Percentiles rank a stretch among this genome's conserved stretches.
phyloP scores from a whole-genome alignment of 2,797 vertebrate genomes.

The Pitangus sulphuratus region DNA sequence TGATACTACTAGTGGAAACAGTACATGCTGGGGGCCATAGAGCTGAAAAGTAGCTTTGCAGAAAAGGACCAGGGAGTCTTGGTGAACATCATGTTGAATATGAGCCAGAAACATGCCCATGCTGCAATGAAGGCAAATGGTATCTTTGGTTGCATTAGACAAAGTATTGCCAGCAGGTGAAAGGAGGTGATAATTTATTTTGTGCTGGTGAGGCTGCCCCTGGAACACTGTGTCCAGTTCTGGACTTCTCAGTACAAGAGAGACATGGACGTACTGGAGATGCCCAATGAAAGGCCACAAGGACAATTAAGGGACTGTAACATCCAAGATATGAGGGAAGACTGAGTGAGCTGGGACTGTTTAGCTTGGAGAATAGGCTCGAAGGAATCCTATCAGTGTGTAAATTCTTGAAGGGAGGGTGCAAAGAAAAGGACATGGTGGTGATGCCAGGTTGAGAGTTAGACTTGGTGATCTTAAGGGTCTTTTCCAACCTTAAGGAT shows the following conservation, averaged over 20 bases:
- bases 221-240: neutral
- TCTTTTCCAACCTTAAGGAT: neutral
- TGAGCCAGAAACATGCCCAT: rapidly evolving
- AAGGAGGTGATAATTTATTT: neutral
- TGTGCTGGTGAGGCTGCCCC: neutral
- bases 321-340: neutral
- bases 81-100: neutral
- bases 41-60: neutral
- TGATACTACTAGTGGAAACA: neutral
- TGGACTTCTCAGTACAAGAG: neutral
- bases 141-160: neutral
- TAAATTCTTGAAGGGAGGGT: neutral
- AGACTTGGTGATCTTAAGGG: neutral
- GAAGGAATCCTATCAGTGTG: neutral
- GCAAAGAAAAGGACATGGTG: neutral
- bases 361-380: neutral
- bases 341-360: neutral
- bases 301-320: neutral
- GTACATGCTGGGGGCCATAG: rapidly evolving
- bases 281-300: neutral
- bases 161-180: neutral
- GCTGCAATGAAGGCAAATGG: neutral
- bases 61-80: neutral
- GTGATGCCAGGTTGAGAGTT: neutral
- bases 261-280: neutral